Evolutionary conservation across 1,140 invertebrate species (phyloP).

Genomic region (Heliconius himera): DNA sequence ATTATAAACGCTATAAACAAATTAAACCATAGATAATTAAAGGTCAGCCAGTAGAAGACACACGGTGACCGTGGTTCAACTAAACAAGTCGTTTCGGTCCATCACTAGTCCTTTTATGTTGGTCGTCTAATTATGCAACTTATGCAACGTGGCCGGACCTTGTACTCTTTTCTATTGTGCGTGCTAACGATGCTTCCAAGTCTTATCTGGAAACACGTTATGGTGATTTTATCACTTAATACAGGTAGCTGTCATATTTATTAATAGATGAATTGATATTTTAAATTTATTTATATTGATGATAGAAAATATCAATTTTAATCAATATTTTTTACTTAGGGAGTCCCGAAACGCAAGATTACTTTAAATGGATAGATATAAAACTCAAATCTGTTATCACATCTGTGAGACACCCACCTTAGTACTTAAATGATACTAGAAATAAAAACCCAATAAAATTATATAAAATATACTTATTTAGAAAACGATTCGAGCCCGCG

Average conservation of each 20-base stretch:
- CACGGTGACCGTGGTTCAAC: constrained; percentile 8
- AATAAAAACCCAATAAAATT: too few relatives aligned
- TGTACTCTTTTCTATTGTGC: constrained; percentile 75
- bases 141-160: constrained; percentile 64
- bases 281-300: neutral
- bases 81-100: constrained; percentile 44
- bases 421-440: too few relatives aligned
- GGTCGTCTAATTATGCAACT: constrained; percentile 68
- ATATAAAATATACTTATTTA: too few relatives aligned
- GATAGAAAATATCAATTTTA: neutral
- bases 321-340: too few relatives aligned
- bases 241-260: constrained; percentile 25
- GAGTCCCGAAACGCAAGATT: too few relatives aligned
- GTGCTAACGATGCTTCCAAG: constrained; percentile 45
- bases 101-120: constrained; percentile 63
- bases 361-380: too few relatives aligned
- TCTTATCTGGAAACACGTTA: constrained; percentile 40
- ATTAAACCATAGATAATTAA: neutral
- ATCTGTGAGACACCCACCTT: too few relatives aligned
- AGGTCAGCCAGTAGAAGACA: constrained; percentile 7
- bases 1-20: constrained; percentile 11
- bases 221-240: constrained; percentile 37
- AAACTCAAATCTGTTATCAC: too few relatives aligned
- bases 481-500: too few relatives aligned
- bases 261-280: neutral